Evolutionary conservation across 2,797 vertebrate genomes (phyloP), one percentile per base, ranked within the genome.

Genomic region (Fistularia tabacaria): DNA sequence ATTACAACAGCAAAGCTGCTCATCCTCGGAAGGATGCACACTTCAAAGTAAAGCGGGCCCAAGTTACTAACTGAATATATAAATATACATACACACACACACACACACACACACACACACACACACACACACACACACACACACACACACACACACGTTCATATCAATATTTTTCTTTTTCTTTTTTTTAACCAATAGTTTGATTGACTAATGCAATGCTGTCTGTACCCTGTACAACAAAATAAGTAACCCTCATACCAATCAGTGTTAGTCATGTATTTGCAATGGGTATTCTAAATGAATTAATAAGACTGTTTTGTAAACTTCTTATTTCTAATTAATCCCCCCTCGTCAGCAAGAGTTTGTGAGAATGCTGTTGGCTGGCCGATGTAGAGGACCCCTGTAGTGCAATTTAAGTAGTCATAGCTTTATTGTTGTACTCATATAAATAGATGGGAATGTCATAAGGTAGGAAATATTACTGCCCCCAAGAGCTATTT

Each of bases 261-360:
- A 90, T 89, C 85, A 82, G 64, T 87, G 80, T 86, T 76, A 73
- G 76, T 62, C 66, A 39, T 69, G 65, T 43, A 65, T 64, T 63
- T 48, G 70, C 74, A 80, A 80, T 86, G 85, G 76, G 83, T 77
- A 75, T 73, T 72, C 76, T 44, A 15, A 80, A 83, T 86, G 73
- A 83, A 25, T 25, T 25, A 25, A 25, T 25, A 86, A 89, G 82
- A 59, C 63, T 51, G 68, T 73, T 74, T 74, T 78, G 83, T 86
- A 69, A 83, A 82, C 85, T 83, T 85, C 73, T 73, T 83, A 78
- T 86, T 87, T 90, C 87, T 82, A 88, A 90, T 86, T 81, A 87
- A 80, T 78, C 84, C 80, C 78, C 82, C 48, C 81, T 79, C 80
- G 78, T 83, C 69, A 50, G 74, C 54, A 49, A 76, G 64, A 72